Base-by-base conservation (phyloP, 2,797 vertebrate genomes). In the Sebastes hubbsi region DNA sequence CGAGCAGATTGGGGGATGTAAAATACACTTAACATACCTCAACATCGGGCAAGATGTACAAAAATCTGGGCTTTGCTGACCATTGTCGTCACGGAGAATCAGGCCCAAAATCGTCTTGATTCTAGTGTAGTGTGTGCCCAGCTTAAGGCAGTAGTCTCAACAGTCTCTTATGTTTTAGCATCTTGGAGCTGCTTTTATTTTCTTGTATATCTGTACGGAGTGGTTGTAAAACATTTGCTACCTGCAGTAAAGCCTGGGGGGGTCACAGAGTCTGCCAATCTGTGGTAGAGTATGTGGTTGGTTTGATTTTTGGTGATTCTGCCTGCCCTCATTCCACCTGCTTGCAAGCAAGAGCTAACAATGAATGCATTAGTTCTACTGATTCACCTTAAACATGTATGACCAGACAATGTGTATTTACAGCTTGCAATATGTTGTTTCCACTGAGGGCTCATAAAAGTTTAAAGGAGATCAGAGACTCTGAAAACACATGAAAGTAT, bases 371-470 rank as follows among this genome's bases (percentile, higher is more conserved):
- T 72, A 13, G 8, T 46, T 30, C 11, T 60, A 7, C 29, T 63
- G 49, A 84, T 78, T 78, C 55, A 30, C 60, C 30, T 82, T 38
- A 60, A 78, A 24, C 34, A 71, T 75, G 67, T 62, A 27, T 20
- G 25, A 54, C 16, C 5, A 30, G 5, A 63, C 27, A 29, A 9
- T 69, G n/a, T 25, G 82, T 72, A 70, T 85, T 76, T 64, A 73
- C 49, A 49, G 61, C 70, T 22, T 64, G n/a, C 69, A 46, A 4
- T 72, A 30, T 27, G 16, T 36, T 24, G 8, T 3, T 11, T 77
- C 42, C 14, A 36, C 30, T 56, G n/a, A 30, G 8, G 3, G 20
- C 34, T 77, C 29, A 25, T 76, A 64, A 83, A 59, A 11, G n/a
- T 64, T 81, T 58, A 67, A 61, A 72, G 42, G 1, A 54, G 18